Base-by-base conservation (phyloP, 2,797 vertebrate genomes). In the Amblyopsis hoosieri region DNA sequence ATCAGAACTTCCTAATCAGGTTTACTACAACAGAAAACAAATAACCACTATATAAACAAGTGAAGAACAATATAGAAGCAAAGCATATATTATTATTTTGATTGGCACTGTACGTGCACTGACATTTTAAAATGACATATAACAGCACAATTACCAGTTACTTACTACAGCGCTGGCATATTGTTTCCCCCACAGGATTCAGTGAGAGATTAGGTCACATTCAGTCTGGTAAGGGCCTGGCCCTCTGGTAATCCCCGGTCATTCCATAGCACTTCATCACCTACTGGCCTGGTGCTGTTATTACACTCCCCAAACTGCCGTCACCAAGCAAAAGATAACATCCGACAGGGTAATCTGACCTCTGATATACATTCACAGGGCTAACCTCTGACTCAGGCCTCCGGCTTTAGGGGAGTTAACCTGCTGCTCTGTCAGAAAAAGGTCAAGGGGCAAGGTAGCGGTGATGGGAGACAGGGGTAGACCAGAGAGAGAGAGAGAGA, bases 301-400 rank as follows among this genome's bases (percentile, higher is more conserved):
- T 80, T 72, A 75, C 14, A 29, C 76, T 85, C 76, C 79, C 73
- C 82, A 63, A 54, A 54, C 75, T 66, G 82, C 83, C 66, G 71
- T 85, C 72, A 63, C 76, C 79, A 60, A 4, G 67, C 82, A 72
- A 90, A 87, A 89, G 89, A 89, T 89, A 91, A 92, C 91, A 92
- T 92, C 89, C 85, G 87, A 90, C 84, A 73, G 83, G 75, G 87
- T 90, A 90, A 91, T 92, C 91, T 92, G 86, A 91, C 88, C 90
- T 92, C 87, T 93, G 83, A 91, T 90, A 82, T 78, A 88, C 83
- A 90, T 88, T 86, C 80, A 78, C 72, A 62, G 73, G 66, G 70
- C 51, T 64, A 76, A 67, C 81, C 74, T 68, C 77, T 46, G 77
- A 81, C 71, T 84, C 67, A 84, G 89, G 84, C 82, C 81, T 76